Percentiles rank a stretch among this genome's conserved stretches.
Conservation (phyloP, 2,113 vertebrate species). For the Leuciscus idus region DNA sequence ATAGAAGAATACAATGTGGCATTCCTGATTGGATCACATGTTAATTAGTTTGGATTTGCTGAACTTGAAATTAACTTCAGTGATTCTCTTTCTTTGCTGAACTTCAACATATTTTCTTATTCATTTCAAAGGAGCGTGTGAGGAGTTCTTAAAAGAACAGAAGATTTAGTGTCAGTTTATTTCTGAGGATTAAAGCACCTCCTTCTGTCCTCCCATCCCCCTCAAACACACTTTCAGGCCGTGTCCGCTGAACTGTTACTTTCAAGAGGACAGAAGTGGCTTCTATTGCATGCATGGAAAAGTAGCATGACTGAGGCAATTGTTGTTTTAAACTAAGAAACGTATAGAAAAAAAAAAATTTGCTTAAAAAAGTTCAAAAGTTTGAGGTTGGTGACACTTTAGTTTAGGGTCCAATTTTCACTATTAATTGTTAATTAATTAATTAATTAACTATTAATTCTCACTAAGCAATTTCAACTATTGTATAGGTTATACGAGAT, state of each 20-base stretch:
- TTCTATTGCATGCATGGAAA: slow-evolving; percentile 46
- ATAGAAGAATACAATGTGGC: neutral
- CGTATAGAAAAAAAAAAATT: slow-evolving; percentile 45
- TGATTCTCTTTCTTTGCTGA: slow-evolving; percentile 20
- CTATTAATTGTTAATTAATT: no score
- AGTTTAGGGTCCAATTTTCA: no score
- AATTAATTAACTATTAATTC: no score
- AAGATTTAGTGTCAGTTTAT: slow-evolving; percentile 54
- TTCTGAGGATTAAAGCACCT: slow-evolving; percentile 52
- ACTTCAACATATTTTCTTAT: slow-evolving; percentile 3
- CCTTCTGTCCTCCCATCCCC: slow-evolving; percentile 26
- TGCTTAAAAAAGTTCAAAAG: no score
- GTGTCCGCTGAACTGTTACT: slow-evolving; percentile 46
- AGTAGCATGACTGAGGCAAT: slow-evolving; percentile 59
- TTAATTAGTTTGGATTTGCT: slow-evolving; percentile 58
- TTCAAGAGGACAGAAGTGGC: slow-evolving; percentile 39
- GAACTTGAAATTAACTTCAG: slow-evolving; percentile 30
- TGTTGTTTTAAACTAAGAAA: slow-evolving; percentile 58
- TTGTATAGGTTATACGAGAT: no score
- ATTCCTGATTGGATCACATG: slow-evolving; percentile 32
- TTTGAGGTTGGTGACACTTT: no score
- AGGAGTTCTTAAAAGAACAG: slow-evolving; percentile 44
- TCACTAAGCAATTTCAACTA: no score
- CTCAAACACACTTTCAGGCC: slow-evolving; percentile 49
- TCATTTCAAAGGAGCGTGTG: slow-evolving; percentile 37